Percentiles rank a stretch among this genome's conserved stretches.
These are phyloP conservation scores for Globodera rostochiensis DNA, from an alignment of 1,140 invertebrate species.

Conservation along the genomic window DNA sequence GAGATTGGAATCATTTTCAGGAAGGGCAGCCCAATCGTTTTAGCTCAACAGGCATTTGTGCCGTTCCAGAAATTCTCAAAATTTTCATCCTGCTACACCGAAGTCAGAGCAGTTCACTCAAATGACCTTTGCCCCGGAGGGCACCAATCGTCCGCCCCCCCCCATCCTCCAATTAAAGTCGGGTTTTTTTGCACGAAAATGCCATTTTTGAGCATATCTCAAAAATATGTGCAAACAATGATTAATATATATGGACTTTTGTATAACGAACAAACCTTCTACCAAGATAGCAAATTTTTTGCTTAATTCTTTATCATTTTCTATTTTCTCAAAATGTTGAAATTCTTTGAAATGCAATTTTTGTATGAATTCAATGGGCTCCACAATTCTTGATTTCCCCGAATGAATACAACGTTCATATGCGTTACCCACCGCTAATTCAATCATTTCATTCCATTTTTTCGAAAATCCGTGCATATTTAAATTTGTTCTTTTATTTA, in stretches of 20 bases:
- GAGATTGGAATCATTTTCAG: no score
- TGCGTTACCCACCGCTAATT: background rate
- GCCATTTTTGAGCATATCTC: no score
- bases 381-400: background rate
- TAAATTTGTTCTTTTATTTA: background rate
- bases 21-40: no score
- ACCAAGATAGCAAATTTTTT: background rate
- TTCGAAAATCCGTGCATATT: background rate
- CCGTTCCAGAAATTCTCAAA: no score
- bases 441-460: background rate
- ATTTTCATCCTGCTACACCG: no score
- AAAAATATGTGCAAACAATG: no score
- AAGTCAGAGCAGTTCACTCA: no score
- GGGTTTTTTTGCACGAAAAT: no score
- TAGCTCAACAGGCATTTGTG: no score
- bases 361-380: background rate
- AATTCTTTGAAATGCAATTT: background rate
- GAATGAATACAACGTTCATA: background rate
- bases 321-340: background rate
- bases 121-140: no score
- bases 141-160: no score
- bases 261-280: background rate
- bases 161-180: no score
- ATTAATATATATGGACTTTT: background rate
- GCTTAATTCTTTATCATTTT: background rate